phyloP scores from a whole-genome alignment of 92 coral and sea anemone genomes.

The Diadumene lineata region DNA sequence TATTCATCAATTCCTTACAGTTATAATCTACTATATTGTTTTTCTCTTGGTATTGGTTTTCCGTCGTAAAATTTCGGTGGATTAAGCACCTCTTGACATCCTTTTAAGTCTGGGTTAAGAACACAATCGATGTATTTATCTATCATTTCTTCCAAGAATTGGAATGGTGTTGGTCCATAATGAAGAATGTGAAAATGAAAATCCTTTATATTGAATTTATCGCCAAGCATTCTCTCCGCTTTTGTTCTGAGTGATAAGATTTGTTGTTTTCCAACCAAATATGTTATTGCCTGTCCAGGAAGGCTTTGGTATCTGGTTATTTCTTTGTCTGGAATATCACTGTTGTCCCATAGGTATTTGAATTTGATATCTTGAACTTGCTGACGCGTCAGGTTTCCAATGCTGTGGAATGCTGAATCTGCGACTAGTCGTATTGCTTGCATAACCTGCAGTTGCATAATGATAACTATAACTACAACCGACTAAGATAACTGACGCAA shows the following conservation, averaged over 20 bases:
- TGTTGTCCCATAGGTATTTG: slow-evolving; percentile 72
- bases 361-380: slow-evolving; percentile 49
- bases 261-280: slow-evolving; percentile 60
- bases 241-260: slow-evolving; percentile 55
- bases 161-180: slow-evolving; percentile 60
- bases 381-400: slow-evolving; percentile 62
- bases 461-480: no score
- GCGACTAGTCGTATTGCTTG: slow-evolving; percentile 65
- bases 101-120: slow-evolving; percentile 33
- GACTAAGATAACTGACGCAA: no score
- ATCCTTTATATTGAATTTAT: slow-evolving; percentile 52
- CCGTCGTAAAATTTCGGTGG: slow-evolving; percentile 21
- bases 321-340: slow-evolving; percentile 66
- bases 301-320: slow-evolving; percentile 80
- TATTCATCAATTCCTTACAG: no score
- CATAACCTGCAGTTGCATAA: slow-evolving; percentile 45
- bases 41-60: background rate
- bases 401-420: slow-evolving; percentile 63
- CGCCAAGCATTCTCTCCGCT: slow-evolving; percentile 46
- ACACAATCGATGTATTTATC: slow-evolving; percentile 42
- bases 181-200: slow-evolving; percentile 62
- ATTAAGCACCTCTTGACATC: slow-evolving; percentile 68
- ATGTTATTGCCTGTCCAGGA: slow-evolving; percentile 75
- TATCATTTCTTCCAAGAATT: slow-evolving; percentile 56
- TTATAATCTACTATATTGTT: background rate